phyloP scores from a whole-genome alignment of 2,797 vertebrate species.

The Distichodus sexfasciatus region DNA sequence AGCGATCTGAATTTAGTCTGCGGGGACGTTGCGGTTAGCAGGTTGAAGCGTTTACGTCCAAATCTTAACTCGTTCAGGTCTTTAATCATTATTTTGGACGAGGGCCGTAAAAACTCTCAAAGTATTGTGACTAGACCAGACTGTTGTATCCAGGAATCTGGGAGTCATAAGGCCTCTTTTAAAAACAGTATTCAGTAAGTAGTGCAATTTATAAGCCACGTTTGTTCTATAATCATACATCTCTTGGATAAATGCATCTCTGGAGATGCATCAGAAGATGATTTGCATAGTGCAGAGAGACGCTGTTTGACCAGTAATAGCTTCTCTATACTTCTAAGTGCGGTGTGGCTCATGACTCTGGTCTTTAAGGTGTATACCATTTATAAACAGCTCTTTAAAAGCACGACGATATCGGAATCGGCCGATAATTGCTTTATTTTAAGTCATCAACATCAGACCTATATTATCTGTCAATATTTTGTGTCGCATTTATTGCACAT shows the following conservation, averaged over 20 bases:
- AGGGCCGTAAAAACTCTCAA: background rate
- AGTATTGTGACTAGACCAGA: too few relatives aligned
- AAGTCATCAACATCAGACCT: too few relatives aligned
- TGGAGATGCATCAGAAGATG: background rate
- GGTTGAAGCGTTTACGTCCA: background rate
- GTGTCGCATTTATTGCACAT: too few relatives aligned
- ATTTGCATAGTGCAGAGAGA: background rate
- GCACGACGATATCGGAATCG: background rate
- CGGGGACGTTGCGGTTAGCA: background rate
- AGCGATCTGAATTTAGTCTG: background rate
- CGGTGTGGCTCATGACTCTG: too few relatives aligned
- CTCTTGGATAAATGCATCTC: too few relatives aligned
- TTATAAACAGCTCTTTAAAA: slow-evolving; percentile 4
- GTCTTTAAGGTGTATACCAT: background rate
- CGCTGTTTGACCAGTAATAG: background rate
- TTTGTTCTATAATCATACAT: background rate
- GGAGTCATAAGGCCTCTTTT: background rate
- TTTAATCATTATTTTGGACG: background rate
- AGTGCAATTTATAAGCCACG: background rate
- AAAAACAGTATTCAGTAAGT: background rate
- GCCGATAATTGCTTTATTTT: background rate
- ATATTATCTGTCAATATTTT: too few relatives aligned
- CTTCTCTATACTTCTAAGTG: background rate
- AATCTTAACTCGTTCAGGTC: background rate
- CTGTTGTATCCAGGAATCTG: background rate